These are phyloP conservation scores for Dendrolimus pini DNA, from an alignment of 2,888 invertebrate species.

Conservation along the genomic window DNA sequence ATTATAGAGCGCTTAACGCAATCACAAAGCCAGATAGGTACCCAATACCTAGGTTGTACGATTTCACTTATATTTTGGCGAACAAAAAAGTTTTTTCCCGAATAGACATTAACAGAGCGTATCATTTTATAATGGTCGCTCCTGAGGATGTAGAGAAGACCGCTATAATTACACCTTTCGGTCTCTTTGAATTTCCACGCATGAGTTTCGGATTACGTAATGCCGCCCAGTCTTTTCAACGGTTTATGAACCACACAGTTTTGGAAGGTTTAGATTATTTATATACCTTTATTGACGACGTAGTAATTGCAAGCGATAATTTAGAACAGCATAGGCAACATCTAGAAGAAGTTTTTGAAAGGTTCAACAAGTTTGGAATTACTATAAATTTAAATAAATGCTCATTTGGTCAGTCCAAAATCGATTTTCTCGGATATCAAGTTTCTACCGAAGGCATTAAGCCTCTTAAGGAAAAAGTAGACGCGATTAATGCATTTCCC, in stretches of 20 bases:
- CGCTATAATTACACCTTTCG: constrained; percentile 7
- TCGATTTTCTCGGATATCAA: constrained; percentile 14
- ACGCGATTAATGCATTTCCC: constrained; percentile 11
- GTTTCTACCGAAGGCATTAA: constrained; percentile 13
- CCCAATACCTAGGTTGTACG: constrained; percentile 6
- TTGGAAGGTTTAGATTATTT: constrained; percentile 11
- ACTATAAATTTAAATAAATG: too few species aligned
- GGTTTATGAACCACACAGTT: constrained; percentile 13
- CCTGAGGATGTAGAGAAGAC: constrained; percentile 5
- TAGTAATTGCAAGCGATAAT: too few species aligned
- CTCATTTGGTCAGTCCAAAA: constrained; percentile 9
- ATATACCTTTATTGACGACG: constrained; percentile 29
- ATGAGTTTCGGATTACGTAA: constrained; percentile 9
- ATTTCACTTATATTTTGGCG: constrained; percentile 7
- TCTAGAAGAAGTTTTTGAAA: too few species aligned
- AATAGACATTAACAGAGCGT: constrained; percentile 8
- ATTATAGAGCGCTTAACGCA: too few species aligned
- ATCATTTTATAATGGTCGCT: constrained; percentile 3
- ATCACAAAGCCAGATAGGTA: constrained; percentile 7
- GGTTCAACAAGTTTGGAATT: too few species aligned
- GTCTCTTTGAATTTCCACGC: constrained; percentile 3
- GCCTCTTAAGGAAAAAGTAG: constrained; percentile 11
- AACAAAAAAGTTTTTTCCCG: constrained; percentile 3
- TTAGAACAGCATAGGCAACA: too few species aligned
- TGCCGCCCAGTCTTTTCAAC: constrained; percentile 13